Base-by-base conservation (phyloP, 2,888 invertebrate species). In the Scaptodrosophila latifasciaeformis region DNA sequence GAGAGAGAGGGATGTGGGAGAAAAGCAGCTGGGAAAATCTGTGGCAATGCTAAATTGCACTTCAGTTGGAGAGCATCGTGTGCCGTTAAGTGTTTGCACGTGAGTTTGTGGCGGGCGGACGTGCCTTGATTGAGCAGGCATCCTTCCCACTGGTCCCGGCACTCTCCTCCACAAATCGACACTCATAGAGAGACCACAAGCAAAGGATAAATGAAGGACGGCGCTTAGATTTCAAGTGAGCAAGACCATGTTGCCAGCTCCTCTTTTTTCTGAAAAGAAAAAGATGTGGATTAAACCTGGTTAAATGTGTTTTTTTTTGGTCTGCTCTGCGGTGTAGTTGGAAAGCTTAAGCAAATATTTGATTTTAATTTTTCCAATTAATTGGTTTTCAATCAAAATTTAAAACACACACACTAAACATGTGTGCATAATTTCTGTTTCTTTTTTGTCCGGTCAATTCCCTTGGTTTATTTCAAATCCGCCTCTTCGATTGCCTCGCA, bases 361-460 rank as follows among this genome's bases (percentile, higher is more conserved):
- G 72, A 74, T 74, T 74, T 74, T 74, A 74, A 74, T 74, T 74
- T 74, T 79, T 74, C 72, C 72, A 74, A 74, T 80, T 74, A 74
- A 74, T 74, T 74, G 72, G 78, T 64, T 74, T 79, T 77, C 77
- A 75, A 77, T 74, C 67, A 74, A 79, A 79, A 60, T 77, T 77
- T 57, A 64, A 70, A 70, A 64, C 60, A 53, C 59, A 63, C 60
- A 44, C 4, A 3, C 24, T 7, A 24, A 7, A 3, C 24, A 24
- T 3, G 24, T 24, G 24, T 5, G 24, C 24, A 24, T n/a, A n/a
- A n/a, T n/a, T n/a, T n/a, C n/a, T n/a, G n/a, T n/a, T n/a, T n/a
- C n/a, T n/a, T n/a, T n/a, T n/a, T n/a, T n/a, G n/a, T n/a, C n/a
- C n/a, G n/a, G n/a, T n/a, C n/a, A n/a, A n/a, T n/a, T n/a, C n/a